Evolutionary conservation across 2,113 vertebrate species (phyloP).

Genomic region (Phylloscopus trochilus): DNA sequence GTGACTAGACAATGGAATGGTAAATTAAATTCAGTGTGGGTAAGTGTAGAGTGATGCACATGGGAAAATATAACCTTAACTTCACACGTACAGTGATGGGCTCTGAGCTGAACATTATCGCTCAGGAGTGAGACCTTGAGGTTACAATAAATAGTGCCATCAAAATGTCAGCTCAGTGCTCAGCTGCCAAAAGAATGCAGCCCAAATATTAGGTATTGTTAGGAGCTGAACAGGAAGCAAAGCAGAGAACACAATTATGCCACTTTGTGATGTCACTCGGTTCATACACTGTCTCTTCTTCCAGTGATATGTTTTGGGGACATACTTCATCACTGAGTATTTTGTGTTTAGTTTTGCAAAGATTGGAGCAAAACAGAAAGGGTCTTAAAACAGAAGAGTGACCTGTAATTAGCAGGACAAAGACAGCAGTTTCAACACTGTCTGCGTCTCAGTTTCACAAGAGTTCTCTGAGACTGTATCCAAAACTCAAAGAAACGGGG

Average conservation of each 20-base stretch:
- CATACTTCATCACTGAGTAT: not conserved
- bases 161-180: slow-evolving; percentile 51
- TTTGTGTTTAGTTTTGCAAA: not conserved
- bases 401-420: not conserved
- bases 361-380: not conserved
- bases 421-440: not conserved
- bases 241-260: not conserved
- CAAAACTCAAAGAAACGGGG: not conserved
- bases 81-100: slow-evolving; percentile 25
- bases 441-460: not conserved
- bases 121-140: slow-evolving; percentile 37
- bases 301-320: not conserved
- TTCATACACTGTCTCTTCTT: not conserved
- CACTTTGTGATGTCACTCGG: not conserved
- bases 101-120: slow-evolving; percentile 4
- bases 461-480: not conserved
- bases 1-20: slow-evolving; percentile 37
- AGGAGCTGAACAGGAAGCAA: slow-evolving; percentile 19
- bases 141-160: slow-evolving; percentile 46
- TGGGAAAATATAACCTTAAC: slow-evolving; percentile 53
- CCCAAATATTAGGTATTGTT: slow-evolving; percentile 1
- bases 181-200: slow-evolving; percentile 12
- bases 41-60: slow-evolving; percentile 34
- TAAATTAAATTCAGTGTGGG: slow-evolving; percentile 43
- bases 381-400: not conserved